Conservation (phyloP, 2,113 vertebrate genomes). For the Pycnonotus jocosus region DNA sequence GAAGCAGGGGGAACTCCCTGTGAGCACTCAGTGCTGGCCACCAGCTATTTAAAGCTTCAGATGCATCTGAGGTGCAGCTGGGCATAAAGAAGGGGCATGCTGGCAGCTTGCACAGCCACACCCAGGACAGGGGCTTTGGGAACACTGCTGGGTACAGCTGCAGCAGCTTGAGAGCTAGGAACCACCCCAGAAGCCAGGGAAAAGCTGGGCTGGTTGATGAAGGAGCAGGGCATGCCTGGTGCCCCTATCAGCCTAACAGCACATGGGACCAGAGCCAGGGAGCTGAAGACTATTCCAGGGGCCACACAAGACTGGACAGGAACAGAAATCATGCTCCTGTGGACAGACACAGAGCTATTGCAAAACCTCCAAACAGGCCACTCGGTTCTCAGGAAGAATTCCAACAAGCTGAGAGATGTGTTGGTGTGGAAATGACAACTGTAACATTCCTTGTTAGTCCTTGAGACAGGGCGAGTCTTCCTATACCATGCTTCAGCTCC, state of each 20-base stretch:
- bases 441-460: background rate
- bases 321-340: background rate
- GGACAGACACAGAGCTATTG: background rate
- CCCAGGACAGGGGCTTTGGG: background rate
- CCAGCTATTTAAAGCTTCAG: constrained; percentile 5
- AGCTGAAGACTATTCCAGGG: background rate
- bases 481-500: background rate
- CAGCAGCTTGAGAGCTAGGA: background rate
- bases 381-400: background rate
- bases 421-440: background rate
- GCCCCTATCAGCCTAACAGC: background rate
- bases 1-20: background rate
- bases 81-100: background rate
- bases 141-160: background rate
- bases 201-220: background rate
- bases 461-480: background rate
- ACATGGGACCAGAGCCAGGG: background rate
- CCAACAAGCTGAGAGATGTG: background rate
- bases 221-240: background rate
- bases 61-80: background rate
- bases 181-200: background rate
- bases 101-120: background rate
- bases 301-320: background rate
- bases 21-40: background rate
- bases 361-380: background rate